Evolutionary conservation across 2,888 invertebrate species (phyloP).

Genomic region (Callyntrura sp.): DNA sequence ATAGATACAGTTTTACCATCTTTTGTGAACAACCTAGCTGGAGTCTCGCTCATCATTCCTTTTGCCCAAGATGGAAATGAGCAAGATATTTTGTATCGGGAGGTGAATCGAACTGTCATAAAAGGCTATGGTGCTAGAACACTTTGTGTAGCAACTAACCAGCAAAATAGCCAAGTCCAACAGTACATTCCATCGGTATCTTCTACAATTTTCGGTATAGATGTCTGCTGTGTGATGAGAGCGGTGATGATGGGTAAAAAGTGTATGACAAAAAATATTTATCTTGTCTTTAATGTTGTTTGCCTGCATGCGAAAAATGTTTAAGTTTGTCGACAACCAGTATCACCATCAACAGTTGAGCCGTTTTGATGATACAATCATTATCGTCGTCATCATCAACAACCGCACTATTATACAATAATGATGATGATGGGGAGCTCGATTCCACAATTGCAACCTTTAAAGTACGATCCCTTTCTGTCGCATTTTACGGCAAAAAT

Average conservation of each 20-base stretch:
- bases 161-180: background rate
- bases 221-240: background rate
- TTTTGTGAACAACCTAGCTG: conserved; percentile 59
- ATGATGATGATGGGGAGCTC: background rate
- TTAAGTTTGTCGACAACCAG: conserved; percentile 35
- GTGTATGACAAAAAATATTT: conserved; percentile 49
- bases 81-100: conserved; percentile 63
- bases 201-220: background rate
- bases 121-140: conserved; percentile 33
- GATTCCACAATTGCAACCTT: background rate
- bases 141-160: conserved; percentile 2
- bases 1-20: conserved; percentile 53
- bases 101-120: conserved; percentile 48
- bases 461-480: background rate
- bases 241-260: conserved; percentile 24
- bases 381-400: conserved; percentile 30
- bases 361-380: conserved; percentile 38
- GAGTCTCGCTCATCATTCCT: conserved; percentile 66
- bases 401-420: conserved; percentile 1
- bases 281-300: conserved; percentile 29
- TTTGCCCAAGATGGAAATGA: conserved; percentile 74
- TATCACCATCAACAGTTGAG: conserved; percentile 3
- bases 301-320: conserved; percentile 35
- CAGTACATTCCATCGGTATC: conserved; percentile 4
- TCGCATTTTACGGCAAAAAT: conserved; percentile 24